Evolutionary conservation across 23 tunicate genomes (phyloP), one percentile per base, ranked within the genome.

Genomic region (Botrylloides violaceus): DNA sequence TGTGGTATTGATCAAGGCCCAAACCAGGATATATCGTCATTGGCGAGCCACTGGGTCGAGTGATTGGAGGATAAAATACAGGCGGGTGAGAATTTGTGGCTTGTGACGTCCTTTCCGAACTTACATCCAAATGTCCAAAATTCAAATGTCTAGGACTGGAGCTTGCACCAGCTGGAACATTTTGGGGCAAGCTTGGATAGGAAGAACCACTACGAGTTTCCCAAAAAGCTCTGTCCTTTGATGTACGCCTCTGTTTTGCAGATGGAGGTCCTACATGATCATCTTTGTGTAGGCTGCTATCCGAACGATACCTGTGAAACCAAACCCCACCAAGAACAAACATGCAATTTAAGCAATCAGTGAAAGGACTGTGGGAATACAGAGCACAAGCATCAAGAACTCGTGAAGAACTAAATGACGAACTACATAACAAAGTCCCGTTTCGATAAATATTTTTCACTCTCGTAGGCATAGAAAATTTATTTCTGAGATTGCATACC

Each of bases 261-360:
- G 70, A 19, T 3, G 70, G 70, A 4, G 70, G 20, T 34, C 35
- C 33, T 31, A 27, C n/a, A 23, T 29, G 19, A 9, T 63, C 70
- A 34, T 27, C 35, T 31, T 31, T 31, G 35, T 27, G 32, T 4
- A 63, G 23, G 70, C 70, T 63, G 70, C 36, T 63, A 31, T 63
- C 70, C 18, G 70, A 63, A 3, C 70, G 70, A 9, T 63, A 63
- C 33, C 70, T 63, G 70, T 43, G 9, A 43, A 43, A 43, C 53
- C 53, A 15, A 43, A 43, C 53, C 12, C 9, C 9, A 43, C 53
- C 12, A 15, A 15, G 53, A 43, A 43, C 53, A 43, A 43, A n/a
- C 29, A 19, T 9, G 35, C 18, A 6, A 12, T 28, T 5, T 58
- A 4, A 23, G 62, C 4, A 9, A 58, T 4, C 5, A 58, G 23